Conservation (phyloP, 1,140 invertebrate genomes). For the Orchesella cincta region DNA sequence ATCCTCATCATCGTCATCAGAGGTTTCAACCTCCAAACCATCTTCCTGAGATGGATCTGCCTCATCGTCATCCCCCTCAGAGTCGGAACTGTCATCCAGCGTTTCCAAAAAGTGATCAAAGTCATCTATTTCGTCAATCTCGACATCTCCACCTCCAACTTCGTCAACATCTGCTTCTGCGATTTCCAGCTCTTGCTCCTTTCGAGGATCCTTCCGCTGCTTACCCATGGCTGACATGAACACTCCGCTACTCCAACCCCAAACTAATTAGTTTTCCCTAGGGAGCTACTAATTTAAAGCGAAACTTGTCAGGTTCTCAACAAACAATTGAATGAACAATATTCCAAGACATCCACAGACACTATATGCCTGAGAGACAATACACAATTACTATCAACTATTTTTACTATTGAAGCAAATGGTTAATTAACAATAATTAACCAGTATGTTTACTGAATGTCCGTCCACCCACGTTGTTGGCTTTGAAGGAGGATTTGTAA, state of each 20-base stretch:
- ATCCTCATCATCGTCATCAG: slow-evolving; percentile 27
- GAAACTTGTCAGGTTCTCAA: neutral
- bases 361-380: too few relatives aligned
- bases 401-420: too few relatives aligned
- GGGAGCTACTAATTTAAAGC: neutral
- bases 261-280: neutral
- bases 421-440: too few relatives aligned
- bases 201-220: neutral
- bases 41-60: slow-evolving; percentile 22
- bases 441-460: too few relatives aligned
- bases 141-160: neutral
- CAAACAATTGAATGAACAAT: neutral
- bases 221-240: neutral
- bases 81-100: slow-evolving; percentile 22
- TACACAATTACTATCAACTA: too few relatives aligned
- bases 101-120: slow-evolving; percentile 44
- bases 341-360: neutral
- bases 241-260: neutral
- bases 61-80: slow-evolving; percentile 19
- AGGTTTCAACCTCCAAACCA: neutral
- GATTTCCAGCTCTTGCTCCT: neutral
- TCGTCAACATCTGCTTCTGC: neutral
- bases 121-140: slow-evolving; percentile 10
- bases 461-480: too few relatives aligned
- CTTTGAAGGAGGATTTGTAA: too few relatives aligned